Percentiles rank a stretch among this genome's conserved stretches.
Conservation (phyloP, 2,888 invertebrate species). For the Zygogramma bicolorata region DNA sequence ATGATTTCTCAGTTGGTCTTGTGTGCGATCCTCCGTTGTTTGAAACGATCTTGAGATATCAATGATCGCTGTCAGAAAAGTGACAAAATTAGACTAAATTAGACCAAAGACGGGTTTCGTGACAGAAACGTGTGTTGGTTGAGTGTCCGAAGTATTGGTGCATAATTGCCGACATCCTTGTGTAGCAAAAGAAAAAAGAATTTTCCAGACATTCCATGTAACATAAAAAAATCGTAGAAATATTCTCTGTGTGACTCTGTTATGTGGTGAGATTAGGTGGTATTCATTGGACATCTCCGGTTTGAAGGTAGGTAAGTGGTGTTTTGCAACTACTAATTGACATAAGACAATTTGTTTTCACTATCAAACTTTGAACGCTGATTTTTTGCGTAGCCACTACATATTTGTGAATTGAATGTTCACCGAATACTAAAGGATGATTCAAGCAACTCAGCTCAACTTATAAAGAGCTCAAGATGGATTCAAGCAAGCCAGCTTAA, state of each 20-base stretch:
- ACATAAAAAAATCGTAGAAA: not conserved
- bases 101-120: not conserved
- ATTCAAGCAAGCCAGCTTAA: no score
- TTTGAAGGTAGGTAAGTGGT: no score
- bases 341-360: no score
- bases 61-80: not conserved
- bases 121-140: not conserved
- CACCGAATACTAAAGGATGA: no score
- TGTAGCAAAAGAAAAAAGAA: not conserved
- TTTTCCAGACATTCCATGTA: not conserved
- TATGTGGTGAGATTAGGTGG: not conserved
- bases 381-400: no score
- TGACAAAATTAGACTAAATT: no score
- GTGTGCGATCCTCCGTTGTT: not conserved
- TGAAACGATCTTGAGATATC: not conserved
- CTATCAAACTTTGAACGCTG: no score
- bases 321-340: no score
- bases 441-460: no score
- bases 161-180: not conserved
- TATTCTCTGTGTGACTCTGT: not conserved
- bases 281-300: not conserved
- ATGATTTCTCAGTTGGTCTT: slow-evolving; percentile 28
- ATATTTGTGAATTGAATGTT: no score
- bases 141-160: not conserved
- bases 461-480: no score